Evolutionary conservation across 1,140 invertebrate genomes (phyloP), one percentile per base, ranked within the genome.

Genomic region (Stegodyphus mimosarum): DNA sequence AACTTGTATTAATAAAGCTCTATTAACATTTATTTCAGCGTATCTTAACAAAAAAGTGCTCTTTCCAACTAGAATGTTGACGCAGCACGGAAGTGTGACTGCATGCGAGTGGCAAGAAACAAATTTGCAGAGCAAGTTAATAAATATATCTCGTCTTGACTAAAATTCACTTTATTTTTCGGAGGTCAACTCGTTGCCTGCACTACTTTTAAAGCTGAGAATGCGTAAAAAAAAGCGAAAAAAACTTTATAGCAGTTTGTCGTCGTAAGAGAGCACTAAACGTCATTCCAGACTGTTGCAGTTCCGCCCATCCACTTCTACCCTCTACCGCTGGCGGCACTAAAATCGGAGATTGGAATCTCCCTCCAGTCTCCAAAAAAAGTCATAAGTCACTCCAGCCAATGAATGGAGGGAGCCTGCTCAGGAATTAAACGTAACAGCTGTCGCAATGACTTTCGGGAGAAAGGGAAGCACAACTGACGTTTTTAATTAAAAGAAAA

Each of bases 401-500:
- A 83, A 83, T 83, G 80, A 83, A 83, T 83, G 71, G 80, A 83
- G 71, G 80, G 78, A 72, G 55, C 78, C 52, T 81, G 78, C 49
- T 15, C 78, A 72, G 60, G 80, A 83, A 83, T 83, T 83, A 83
- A 83, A 74, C 80, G 80, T 64, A 83, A 83, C 80, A 83, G 80
- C 80, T 74, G 80, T 74, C 80, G 80, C 80, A 74, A 74, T 83
- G 80, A 63, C 55, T 83, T 83, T 74, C 15, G 71, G 17, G 51
- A 55, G 74, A 52, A 74, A 81, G 53, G 70, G 78, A 81, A 81
- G 78, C 9, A 33, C 33, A 55, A 66, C 71, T 83, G 80, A 74
- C 80, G 71, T 83, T 83, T 83, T 83, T 83, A 83, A 83, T 83
- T 83, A 83, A 83, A 83, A 74, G 71, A 83, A 83, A 83, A 83